Evolutionary conservation across 2,113 vertebrate genomes (phyloP).

Genomic region (Lepus timidus): DNA sequence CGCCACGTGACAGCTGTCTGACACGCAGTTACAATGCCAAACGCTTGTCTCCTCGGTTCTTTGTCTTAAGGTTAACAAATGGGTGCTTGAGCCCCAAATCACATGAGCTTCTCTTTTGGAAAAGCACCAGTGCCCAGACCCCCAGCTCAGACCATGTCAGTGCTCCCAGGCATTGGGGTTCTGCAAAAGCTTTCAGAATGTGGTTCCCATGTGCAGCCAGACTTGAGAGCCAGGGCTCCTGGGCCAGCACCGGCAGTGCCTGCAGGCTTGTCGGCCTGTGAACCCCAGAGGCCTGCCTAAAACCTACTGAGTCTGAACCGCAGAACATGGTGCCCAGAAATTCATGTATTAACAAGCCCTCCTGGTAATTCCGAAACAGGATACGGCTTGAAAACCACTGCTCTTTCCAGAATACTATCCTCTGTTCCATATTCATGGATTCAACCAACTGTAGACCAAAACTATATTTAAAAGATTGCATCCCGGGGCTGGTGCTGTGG

Average conservation of each 20-base stretch:
- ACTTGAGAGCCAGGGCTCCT: background rate
- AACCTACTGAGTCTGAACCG: background rate
- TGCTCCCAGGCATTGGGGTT: background rate
- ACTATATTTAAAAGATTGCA: no score
- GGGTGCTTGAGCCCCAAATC: background rate
- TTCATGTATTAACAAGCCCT: background rate
- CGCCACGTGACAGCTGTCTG: background rate
- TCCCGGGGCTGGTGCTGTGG: no score
- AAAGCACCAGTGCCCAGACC: background rate
- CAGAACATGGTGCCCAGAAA: background rate
- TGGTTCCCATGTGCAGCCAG: background rate
- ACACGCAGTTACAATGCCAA: background rate
- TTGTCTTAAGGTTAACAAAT: background rate
- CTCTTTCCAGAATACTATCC: background rate
- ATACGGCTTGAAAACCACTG: background rate
- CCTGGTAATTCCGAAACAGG: background rate
- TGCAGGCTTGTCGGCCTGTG: background rate
- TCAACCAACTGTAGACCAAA: no score
- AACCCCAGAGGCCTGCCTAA: background rate
- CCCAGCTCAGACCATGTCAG: background rate
- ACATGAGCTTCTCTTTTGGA: background rate
- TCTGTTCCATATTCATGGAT: no score
- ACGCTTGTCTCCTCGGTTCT: background rate
- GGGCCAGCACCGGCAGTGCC: background rate
- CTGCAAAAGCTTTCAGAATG: background rate